Percentiles rank a stretch among this genome's conserved stretches.
These are phyloP conservation scores for Orchestia grillus DNA, from an alignment of 1,140 invertebrate species.

Conservation along the genomic window DNA sequence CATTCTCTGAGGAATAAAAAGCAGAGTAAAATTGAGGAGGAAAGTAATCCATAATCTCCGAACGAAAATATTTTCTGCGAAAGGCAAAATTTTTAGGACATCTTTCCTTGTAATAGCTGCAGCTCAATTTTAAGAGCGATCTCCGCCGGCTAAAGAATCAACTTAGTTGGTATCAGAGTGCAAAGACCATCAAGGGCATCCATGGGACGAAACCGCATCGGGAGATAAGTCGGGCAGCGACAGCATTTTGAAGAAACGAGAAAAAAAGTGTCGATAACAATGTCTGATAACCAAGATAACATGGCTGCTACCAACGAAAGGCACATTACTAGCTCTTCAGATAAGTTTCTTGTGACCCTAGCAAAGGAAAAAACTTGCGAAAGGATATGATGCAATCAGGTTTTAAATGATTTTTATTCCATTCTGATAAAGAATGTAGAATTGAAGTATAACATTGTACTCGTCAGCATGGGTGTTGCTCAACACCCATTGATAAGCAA, in stretches of 20 bases:
- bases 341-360: background rate
- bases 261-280: background rate
- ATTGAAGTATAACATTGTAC: conserved; percentile 53
- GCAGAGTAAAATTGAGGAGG: too few species aligned
- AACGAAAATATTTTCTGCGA: background rate
- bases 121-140: background rate
- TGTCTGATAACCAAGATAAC: background rate
- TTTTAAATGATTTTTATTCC: conserved; percentile 45
- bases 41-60: too few species aligned
- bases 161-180: background rate
- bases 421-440: conserved; percentile 53
- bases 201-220: background rate
- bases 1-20: too few species aligned
- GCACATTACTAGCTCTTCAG: background rate
- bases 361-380: background rate
- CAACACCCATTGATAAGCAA: conserved; percentile 37
- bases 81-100: background rate
- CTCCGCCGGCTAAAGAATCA: background rate
- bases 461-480: background rate
- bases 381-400: background rate
- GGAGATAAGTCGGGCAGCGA: background rate
- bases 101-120: background rate
- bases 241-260: background rate
- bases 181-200: background rate
- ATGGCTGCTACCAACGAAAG: background rate